Evolutionary conservation across 1,140 invertebrate genomes (phyloP).

Genomic region (Steinernema feltiae): DNA sequence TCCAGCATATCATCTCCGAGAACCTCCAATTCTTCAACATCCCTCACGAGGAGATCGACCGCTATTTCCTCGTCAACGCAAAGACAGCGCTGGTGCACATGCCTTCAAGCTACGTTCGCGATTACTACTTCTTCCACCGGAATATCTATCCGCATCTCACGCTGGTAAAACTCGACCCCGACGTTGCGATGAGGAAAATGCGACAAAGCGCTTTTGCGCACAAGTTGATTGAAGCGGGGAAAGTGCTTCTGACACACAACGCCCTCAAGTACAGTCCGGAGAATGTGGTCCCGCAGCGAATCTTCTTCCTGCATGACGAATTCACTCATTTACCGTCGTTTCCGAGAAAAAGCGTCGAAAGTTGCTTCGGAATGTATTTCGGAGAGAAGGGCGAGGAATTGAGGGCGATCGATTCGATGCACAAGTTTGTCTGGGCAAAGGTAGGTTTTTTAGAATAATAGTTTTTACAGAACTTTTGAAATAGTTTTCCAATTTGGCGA

Average conservation of each 20-base stretch:
- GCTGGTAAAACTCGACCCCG: slow-evolving; percentile 84
- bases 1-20: slow-evolving; percentile 87
- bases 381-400: slow-evolving; percentile 86
- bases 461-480: slow-evolving; percentile 12
- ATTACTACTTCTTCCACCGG: slow-evolving; percentile 97
- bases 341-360: slow-evolving; percentile 91
- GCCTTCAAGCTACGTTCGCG: slow-evolving; percentile 59
- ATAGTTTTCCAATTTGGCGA: too few species aligned
- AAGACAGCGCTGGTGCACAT: slow-evolving; percentile 78
- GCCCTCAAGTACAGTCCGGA: slow-evolving; percentile 61
- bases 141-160: slow-evolving; percentile 94
- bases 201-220: slow-evolving; percentile 82
- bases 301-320: slow-evolving; percentile 98
- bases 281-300: slow-evolving; percentile 74
- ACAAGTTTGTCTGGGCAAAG: slow-evolving; percentile 96
- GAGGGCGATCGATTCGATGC: slow-evolving; percentile 84
- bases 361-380: slow-evolving; percentile 85
- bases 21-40: slow-evolving; percentile 95
- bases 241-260: slow-evolving; percentile 65
- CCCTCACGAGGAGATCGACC: slow-evolving; percentile 76
- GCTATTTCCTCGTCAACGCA: slow-evolving; percentile 90
- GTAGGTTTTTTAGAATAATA: slow-evolving; percentile 45
- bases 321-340: slow-evolving; percentile 96
- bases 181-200: slow-evolving; percentile 76
- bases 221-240: slow-evolving; percentile 95